Percentiles rank a stretch among this genome's conserved stretches.
These are phyloP conservation scores for Menura novaehollandiae DNA, from an alignment of 2,113 vertebrate genomes.

Conservation along the genomic window DNA sequence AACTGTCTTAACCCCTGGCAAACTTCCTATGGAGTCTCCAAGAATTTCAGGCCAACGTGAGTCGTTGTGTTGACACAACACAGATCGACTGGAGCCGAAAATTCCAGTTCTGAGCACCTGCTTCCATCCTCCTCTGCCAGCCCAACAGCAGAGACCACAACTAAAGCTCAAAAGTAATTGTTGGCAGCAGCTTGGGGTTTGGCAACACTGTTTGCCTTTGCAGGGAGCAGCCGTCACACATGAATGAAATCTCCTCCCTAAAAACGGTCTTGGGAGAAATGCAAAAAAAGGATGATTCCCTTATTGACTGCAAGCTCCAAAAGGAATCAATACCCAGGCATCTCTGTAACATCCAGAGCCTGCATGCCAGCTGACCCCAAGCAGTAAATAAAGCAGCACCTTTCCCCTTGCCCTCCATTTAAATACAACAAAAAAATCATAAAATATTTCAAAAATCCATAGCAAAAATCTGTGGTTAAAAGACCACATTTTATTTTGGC, in stretches of 20 bases:
- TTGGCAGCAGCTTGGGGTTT: not conserved
- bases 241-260: not conserved
- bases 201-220: not conserved
- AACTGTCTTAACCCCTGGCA: conserved; percentile 1
- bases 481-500: not conserved
- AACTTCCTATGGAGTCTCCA: not conserved
- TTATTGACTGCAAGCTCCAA: not conserved
- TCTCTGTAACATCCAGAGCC: not conserved
- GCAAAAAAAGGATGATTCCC: not conserved
- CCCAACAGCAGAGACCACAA: not conserved
- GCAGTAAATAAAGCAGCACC: not conserved
- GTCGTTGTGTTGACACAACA: not conserved
- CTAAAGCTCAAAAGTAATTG: not conserved
- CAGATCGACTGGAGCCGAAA: not conserved
- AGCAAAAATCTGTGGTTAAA: not conserved
- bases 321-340: not conserved
- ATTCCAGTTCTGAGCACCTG: not conserved
- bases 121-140: not conserved
- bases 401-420: not conserved
- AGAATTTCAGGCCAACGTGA: not conserved
- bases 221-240: not conserved
- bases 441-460: not conserved
- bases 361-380: not conserved
- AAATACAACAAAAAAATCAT: not conserved
- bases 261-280: not conserved